Conservation (phyloP, 2,888 invertebrate genomes). For the Dendrolimus houi region DNA sequence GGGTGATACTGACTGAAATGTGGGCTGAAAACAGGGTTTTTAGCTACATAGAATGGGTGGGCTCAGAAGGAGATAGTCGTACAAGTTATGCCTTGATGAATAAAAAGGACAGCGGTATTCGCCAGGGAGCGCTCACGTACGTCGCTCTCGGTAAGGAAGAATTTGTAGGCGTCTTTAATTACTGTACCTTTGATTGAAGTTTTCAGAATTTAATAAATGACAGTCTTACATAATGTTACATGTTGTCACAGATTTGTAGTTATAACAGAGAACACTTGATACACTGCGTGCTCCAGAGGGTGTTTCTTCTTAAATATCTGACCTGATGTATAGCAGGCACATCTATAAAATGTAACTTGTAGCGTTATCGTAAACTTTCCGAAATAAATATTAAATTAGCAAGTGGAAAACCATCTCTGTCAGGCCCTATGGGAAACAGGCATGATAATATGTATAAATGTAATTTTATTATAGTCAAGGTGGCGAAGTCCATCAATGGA, state of each 20-base stretch:
- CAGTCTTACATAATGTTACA: slow-evolving; percentile 10
- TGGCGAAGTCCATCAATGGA: too few relatives aligned
- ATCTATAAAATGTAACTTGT: too few relatives aligned
- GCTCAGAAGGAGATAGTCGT: slow-evolving; percentile 29
- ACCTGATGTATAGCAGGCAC: too few relatives aligned
- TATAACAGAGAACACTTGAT: too few relatives aligned
- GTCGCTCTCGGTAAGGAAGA: slow-evolving; percentile 43
- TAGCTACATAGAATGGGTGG: slow-evolving; percentile 57
- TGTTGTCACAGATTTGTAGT: not conserved
- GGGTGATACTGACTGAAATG: slow-evolving; percentile 57
- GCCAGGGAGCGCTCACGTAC: slow-evolving; percentile 46
- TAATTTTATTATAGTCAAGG: too few relatives aligned
- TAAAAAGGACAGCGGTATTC: slow-evolving; percentile 24
- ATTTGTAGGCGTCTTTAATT: slow-evolving; percentile 61
- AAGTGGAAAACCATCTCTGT: too few relatives aligned
- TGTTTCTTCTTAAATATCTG: too few relatives aligned
- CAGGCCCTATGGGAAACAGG: too few relatives aligned
- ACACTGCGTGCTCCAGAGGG: too few relatives aligned
- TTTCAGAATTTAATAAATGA: slow-evolving; percentile 52
- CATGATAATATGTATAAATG: too few relatives aligned
- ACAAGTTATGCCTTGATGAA: slow-evolving; percentile 8
- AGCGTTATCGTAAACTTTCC: too few relatives aligned
- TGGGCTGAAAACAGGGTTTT: slow-evolving; percentile 58
- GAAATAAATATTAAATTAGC: too few relatives aligned
- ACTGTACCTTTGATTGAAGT: slow-evolving; percentile 51